Percentiles rank a stretch among this genome's conserved stretches.
Conservation (phyloP, 2,113 vertebrate genomes). For the human region GRCh38 chr15:62237501-62238000, state of each 20-base stretch:
- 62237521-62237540: background rate
- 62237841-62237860: background rate
- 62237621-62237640: conserved; percentile 7
- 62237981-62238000: background rate
- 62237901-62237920: background rate
- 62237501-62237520: conserved; percentile 1
- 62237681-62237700: background rate
- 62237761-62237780: background rate
- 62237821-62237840: conserved; percentile 25
- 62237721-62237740: background rate
- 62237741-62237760: background rate
- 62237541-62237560: background rate
- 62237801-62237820: background rate
- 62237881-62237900: background rate
- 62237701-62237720: conserved; percentile 3
- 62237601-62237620: background rate
- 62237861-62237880: background rate
- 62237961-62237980: background rate
- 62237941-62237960: background rate
- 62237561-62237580: background rate
- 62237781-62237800: background rate
- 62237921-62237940: background rate
- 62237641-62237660: background rate
- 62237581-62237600: background rate
- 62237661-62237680: background rate